Evolutionary conservation across 1,140 invertebrate species (phyloP).

Genomic region (Aporrectodea caliginosa): DNA sequence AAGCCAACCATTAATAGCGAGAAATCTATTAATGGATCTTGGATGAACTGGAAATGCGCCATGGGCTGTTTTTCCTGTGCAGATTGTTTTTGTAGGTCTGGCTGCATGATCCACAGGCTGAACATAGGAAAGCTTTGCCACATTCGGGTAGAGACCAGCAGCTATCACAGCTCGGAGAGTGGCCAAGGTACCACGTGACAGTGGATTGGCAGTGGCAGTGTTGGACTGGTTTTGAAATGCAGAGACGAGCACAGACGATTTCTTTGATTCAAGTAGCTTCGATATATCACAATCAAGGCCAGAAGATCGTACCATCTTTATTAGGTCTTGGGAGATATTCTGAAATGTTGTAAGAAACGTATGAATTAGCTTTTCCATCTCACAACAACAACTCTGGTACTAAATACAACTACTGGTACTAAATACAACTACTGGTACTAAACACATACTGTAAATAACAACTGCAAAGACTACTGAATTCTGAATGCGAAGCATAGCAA

Average conservation of each 20-base stretch:
- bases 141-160: constrained; percentile 51
- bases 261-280: not conserved
- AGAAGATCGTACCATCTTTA: constrained; percentile 43
- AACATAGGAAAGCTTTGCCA: constrained; percentile 40
- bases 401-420: too few relatives aligned
- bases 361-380: too few relatives aligned
- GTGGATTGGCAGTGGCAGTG: constrained; percentile 24
- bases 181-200: constrained; percentile 36
- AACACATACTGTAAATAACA: too few relatives aligned
- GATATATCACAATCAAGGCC: constrained; percentile 38
- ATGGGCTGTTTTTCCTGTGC: constrained; percentile 44
- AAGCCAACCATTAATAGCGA: constrained; percentile 44
- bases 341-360: too few relatives aligned
- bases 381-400: too few relatives aligned
- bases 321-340: constrained; percentile 49
- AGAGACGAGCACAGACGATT: not conserved
- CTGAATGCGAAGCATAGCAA: too few relatives aligned
- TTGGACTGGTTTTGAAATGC: not conserved
- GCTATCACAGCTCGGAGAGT: constrained; percentile 49
- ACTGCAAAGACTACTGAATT: too few relatives aligned
- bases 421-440: too few relatives aligned
- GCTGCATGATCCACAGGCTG: constrained; percentile 42
- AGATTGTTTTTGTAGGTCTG: constrained; percentile 38
- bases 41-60: constrained; percentile 45
- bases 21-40: constrained; percentile 47